Evolutionary conservation across 2,888 invertebrate genomes (phyloP).

Genomic region (Schizotus pectinicornis): DNA sequence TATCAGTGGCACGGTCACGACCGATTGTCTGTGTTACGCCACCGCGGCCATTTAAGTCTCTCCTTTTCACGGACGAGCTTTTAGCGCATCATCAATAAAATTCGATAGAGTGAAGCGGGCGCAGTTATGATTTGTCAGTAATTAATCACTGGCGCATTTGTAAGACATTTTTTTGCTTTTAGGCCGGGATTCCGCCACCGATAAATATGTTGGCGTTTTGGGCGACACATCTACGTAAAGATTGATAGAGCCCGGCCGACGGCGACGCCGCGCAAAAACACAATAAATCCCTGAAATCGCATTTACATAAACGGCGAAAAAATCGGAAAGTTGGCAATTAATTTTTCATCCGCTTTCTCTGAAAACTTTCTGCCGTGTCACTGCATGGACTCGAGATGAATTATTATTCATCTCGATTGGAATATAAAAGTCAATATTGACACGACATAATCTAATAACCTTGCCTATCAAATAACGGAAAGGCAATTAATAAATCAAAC

Average conservation of each 20-base stretch:
- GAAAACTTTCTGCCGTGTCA: background rate
- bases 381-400: too few species aligned
- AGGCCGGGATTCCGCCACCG: background rate
- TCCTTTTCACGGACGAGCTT: background rate
- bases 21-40: background rate
- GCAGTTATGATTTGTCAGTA: too few species aligned
- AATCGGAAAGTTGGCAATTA: constrained; percentile 14
- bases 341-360: constrained; percentile 2
- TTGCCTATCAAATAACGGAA: constrained; percentile 16
- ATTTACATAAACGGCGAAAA: background rate
- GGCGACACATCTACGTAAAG: background rate
- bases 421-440: constrained; percentile 26
- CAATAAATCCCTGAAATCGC: background rate
- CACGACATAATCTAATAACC: constrained; percentile 21
- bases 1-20: constrained; percentile 4
- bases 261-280: background rate
- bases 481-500: constrained; percentile 25
- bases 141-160: too few species aligned
- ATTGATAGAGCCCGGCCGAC: background rate
- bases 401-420: constrained; percentile 10
- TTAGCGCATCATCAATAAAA: constrained; percentile 5
- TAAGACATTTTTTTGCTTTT: background rate
- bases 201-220: constrained; percentile 1
- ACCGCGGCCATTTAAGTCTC: background rate
- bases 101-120: background rate